These are phyloP conservation scores for Danaus melanippus DNA, from an alignment of 1,140 invertebrate species.

Conservation along the genomic window DNA sequence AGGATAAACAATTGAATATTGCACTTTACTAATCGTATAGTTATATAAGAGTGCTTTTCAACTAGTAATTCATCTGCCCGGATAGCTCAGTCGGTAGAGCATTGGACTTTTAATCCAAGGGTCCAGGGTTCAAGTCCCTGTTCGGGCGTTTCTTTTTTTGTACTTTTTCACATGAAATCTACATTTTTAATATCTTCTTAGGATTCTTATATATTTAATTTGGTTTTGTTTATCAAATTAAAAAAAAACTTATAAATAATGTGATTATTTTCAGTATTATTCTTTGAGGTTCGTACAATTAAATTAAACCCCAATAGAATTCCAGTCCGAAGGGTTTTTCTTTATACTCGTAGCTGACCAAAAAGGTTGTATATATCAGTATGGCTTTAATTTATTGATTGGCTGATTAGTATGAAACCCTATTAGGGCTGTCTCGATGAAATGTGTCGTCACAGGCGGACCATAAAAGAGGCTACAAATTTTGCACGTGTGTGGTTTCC, in stretches of 20 bases:
- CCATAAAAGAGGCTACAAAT: conserved; percentile 11
- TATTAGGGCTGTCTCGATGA: conserved; percentile 23
- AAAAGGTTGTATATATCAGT: conserved; percentile 1
- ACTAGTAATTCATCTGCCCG: conserved; percentile 3
- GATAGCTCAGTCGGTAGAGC: conserved; percentile 28
- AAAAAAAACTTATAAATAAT: too few species aligned
- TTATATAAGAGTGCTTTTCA: too few species aligned
- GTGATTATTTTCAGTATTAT: too few species aligned
- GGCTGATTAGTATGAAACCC: conserved; percentile 29
- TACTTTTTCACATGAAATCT: not conserved
- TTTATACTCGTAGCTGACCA: too few species aligned
- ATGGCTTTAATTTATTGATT: conserved; percentile 32
- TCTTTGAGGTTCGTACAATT: too few species aligned
- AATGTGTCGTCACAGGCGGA: conserved; percentile 15
- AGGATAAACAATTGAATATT: too few species aligned
- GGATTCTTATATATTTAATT: too few species aligned
- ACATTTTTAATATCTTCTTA: too few species aligned
- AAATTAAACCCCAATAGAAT: too few species aligned
- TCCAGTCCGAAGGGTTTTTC: too few species aligned
- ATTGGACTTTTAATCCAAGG: conserved; percentile 29
- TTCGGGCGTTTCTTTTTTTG: conserved; percentile 16
- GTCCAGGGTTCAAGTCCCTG: conserved; percentile 27
- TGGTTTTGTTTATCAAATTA: too few species aligned
- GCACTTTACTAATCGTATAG: too few species aligned
- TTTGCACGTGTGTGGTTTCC: conserved; percentile 18